Base-by-base conservation (phyloP, 2,797 vertebrate species). In the Nothura maculosa region DNA sequence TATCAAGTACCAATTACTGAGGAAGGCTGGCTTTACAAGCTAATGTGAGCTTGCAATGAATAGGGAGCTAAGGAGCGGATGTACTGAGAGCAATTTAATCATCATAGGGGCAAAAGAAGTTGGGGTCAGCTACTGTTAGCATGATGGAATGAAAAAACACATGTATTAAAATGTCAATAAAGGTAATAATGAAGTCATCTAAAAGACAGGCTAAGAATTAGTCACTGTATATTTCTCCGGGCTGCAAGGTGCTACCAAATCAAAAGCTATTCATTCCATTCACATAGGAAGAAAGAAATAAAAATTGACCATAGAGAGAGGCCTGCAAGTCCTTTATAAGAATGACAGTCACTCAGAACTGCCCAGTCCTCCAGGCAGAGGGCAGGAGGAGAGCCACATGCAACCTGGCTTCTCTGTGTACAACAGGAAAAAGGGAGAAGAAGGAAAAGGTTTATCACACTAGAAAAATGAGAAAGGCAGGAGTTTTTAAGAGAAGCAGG, bases 241-340 rank as follows among this genome's bases (percentile, higher is more conserved):
- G 42, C 70, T 69, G 62, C 74, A 8, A 42, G 62, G 66, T 68
- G 54, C 74, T 10, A 1, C 16, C 73, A 75, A 20, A 76, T 47
- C 72, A 11, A 78, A 87, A 43, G 6, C 69, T 45, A 67, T 28
- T 80, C 32, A 6, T 62, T 30, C 48, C 17, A 9, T 34, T 69
- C 54, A 15, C 50, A 43, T 14, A 58, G 45, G 70, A 64, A 66
- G 30, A 7, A 20, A 57, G 21, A 42, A 54, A 58, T 22, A 9
- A 0, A 9, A 0, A 0, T 34, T 40, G 14, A 16, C 64, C 55
- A 0, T 9, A 52, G 60, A 64, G 8, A 7, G 14, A 24, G 21
- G 16, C 28, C 38, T 50, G 17, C 36, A 32, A 67, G 38, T 20
- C 30, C 18, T 85, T 20, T 2, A 0, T 42, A 38, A 43, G 18